Conservation (phyloP, 2,113 vertebrate genomes). For the Eupsittula cactorum region DNA sequence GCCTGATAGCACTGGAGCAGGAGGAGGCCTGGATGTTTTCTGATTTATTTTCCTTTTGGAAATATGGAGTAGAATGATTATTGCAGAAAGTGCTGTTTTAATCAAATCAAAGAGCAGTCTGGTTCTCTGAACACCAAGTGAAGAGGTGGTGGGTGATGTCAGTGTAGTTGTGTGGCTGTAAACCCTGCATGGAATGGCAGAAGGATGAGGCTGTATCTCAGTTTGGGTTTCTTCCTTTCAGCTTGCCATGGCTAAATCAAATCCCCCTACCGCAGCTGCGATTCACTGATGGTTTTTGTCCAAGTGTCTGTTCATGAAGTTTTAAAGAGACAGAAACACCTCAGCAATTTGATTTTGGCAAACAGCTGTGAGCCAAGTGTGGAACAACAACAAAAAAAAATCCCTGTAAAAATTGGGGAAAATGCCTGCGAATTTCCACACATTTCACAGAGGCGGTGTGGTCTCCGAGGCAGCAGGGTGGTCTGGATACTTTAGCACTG, state of each 20-base stretch:
- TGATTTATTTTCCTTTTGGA: neutral
- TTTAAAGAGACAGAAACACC: constrained; percentile 75
- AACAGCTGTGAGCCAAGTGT: constrained; percentile 74
- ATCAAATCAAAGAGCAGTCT: neutral
- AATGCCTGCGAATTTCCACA: constrained; percentile 75
- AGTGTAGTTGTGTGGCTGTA: neutral
- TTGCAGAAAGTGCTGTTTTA: neutral
- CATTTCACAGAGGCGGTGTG: constrained; percentile 74
- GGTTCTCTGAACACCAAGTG: neutral
- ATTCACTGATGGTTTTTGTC: constrained; percentile 57
- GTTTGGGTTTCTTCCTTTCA: neutral
- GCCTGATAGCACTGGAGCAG: neutral
- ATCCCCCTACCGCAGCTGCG: neutral
- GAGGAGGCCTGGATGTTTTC: neutral
- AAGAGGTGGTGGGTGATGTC: neutral
- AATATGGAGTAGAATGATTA: neutral
- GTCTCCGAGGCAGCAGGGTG: constrained; percentile 70
- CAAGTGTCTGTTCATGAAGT: constrained; percentile 62
- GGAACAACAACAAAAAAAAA: constrained; percentile 72
- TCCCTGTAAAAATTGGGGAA: constrained; percentile 75
- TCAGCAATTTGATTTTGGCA: constrained; percentile 74
- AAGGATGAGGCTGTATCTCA: neutral
- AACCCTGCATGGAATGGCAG: neutral
- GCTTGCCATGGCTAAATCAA: neutral
- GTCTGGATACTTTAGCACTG: constrained; percentile 67